Base-by-base conservation (phyloP, 2,888 invertebrate genomes). In the Aproaerema taeniolella region DNA sequence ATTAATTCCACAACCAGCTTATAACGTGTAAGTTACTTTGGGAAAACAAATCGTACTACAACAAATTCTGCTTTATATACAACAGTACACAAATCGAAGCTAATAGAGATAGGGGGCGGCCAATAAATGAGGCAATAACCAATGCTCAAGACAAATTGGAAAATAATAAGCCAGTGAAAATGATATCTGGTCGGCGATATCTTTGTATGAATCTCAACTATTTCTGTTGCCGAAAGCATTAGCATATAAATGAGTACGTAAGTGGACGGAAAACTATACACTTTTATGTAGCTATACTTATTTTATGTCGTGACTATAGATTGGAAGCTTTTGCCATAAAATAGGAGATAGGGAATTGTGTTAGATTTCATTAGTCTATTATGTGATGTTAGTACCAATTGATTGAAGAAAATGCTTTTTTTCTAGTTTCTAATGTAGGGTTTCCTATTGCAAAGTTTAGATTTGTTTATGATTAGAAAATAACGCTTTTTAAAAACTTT, bases 141-240 rank as follows among this genome's bases (percentile, higher is more conserved):
- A 74, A 83, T 82, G 75, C 61, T 68, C 59, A 67, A 69, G 80
- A 82, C 76, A 85, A 86, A 86, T 86, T 85, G 86, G 86, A 85
- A 85, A 86, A 73, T 85, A 85, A 86, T 85, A 83, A 81, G 77
- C 67, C 83, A 74, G 83, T 83, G 85, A 80, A 81, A 85, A 86
- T 83, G 81, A 85, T 85, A 83, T 83, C 80, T 81, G 68, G 62
- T 69, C 67, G 65, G 69, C 71, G 65, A 71, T 83, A 85, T 85
- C 79, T 80, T 45, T 67, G 61, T 81, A 79, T 72, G 79, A 74
- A 82, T 85, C 82, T 75, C 64, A 61, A 63, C 66, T 70, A 71
- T 74, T n/a, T 71, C 70, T 65, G 63, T 74, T 72, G 71, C 67
- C 70, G 64, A 72, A 68, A 61, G 52, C 61, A 86, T 86, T 86